These are phyloP conservation scores for Styela clava DNA, from an alignment of 23 tunicate genomes.

Conservation along the genomic window DNA sequence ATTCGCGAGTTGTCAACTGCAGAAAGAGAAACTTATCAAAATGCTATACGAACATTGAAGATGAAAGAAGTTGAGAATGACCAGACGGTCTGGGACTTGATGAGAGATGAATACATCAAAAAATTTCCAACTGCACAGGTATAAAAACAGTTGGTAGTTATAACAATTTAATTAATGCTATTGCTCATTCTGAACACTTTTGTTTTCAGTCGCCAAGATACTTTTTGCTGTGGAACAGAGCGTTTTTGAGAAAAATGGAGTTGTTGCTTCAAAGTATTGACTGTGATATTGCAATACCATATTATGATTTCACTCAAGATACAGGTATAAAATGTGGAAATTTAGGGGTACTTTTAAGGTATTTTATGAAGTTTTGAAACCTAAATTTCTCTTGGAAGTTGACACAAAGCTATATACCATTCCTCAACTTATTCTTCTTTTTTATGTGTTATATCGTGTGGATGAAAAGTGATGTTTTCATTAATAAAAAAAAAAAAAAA, in stretches of 20 bases:
- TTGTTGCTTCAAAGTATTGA: conserved; percentile 49
- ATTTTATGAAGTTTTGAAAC: no score
- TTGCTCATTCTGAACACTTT: no score
- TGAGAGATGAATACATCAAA: conserved; percentile 66
- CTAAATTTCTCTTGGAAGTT: no score
- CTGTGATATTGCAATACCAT: conserved; percentile 65
- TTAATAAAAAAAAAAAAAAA: no score
- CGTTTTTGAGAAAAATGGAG: conserved; percentile 69
- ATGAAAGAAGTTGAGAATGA: conserved; percentile 33
- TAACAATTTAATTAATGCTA: no score
- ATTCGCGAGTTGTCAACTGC: conserved; percentile 47
- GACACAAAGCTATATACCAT: no score
- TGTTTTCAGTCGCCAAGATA: conserved; percentile 37
- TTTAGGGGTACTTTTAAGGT: no score
- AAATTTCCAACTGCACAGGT: conserved; percentile 69
- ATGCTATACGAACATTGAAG: conserved; percentile 56
- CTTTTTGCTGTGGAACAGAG: conserved; percentile 88
- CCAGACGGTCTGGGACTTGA: conserved; percentile 54
- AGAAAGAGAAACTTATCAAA: conserved; percentile 41
- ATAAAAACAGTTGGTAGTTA: no score
- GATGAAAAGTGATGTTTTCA: no score
- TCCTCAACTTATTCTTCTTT: no score
- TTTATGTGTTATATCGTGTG: no score
- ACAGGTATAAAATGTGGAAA: conserved; percentile 51
- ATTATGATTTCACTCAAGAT: conserved; percentile 81